These are phyloP conservation scores for Mobula hypostoma DNA, from an alignment of 2,113 vertebrate genomes.

Conservation along the genomic window DNA sequence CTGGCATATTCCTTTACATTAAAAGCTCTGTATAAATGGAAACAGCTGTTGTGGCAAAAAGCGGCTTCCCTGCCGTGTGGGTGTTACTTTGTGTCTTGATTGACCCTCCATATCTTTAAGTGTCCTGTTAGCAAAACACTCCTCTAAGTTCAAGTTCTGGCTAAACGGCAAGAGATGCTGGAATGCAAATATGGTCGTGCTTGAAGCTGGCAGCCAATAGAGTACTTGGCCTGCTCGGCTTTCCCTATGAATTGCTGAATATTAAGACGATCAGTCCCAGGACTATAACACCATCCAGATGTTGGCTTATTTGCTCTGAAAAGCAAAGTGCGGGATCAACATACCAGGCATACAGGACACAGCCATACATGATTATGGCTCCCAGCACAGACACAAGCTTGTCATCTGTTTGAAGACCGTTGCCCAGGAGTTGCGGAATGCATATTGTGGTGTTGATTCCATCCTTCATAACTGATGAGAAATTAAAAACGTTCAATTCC, in stretches of 20 bases:
- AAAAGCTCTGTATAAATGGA: not conserved
- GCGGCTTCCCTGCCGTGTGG: not conserved
- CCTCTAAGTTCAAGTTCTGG: not conserved
- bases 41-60: not conserved
- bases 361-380: constrained; percentile 70
- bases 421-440: constrained; percentile 65
- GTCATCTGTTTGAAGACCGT: constrained; percentile 68
- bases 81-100: not conserved
- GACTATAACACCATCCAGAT: not conserved
- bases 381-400: constrained; percentile 76
- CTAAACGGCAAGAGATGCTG: not conserved
- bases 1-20: too few relatives aligned
- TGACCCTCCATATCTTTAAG: not conserved
- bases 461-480: constrained; percentile 47
- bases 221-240: not conserved
- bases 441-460: constrained; percentile 79
- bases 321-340: constrained; percentile 39
- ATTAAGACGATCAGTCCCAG: not conserved
- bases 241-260: not conserved
- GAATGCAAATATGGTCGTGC: not conserved
- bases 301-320: not conserved
- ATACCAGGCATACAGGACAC: constrained; percentile 91
- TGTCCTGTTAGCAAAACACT: not conserved
- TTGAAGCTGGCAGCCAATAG: not conserved
- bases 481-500: not conserved